These are phyloP conservation scores for Frankliniella intonsa DNA, from an alignment of 2,888 invertebrate species.

Conservation along the genomic window DNA sequence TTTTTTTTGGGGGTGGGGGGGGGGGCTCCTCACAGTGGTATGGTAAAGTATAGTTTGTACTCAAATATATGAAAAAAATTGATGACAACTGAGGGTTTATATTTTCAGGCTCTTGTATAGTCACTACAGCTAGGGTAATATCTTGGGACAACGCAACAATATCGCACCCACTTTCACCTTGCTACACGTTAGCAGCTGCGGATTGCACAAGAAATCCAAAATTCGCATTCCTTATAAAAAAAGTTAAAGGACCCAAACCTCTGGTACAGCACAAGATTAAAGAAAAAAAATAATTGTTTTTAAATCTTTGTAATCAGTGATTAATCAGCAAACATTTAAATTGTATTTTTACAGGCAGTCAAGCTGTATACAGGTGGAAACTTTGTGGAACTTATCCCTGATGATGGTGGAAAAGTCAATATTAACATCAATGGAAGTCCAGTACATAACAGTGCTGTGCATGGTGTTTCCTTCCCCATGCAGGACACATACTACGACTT, in stretches of 20 bases:
- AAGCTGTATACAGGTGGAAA: constrained; percentile 36
- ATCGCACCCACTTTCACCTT: constrained; percentile 35
- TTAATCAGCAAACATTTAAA: background rate
- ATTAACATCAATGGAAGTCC: constrained; percentile 35
- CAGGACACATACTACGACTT: constrained; percentile 29
- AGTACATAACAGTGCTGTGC: constrained; percentile 30
- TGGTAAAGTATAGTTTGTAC: no score
- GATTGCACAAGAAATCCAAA: constrained; percentile 41
- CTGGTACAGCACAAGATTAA: constrained; percentile 36
- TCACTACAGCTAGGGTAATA: constrained; percentile 39
- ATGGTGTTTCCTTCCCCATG: constrained; percentile 32
- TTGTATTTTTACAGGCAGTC: constrained; percentile 36
- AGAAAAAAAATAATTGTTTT: no score
- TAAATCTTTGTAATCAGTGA: background rate
- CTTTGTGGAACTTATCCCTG: constrained; percentile 37
- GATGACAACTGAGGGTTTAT: background rate
- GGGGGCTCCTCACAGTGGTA: no score
- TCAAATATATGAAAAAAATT: no score
- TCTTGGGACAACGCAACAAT: constrained; percentile 41
- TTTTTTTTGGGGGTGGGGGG: no score
- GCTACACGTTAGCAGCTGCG: constrained; percentile 41
- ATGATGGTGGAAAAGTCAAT: constrained; percentile 32
- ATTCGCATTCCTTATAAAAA: constrained; percentile 41
- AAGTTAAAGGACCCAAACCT: constrained; percentile 34
- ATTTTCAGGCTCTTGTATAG: constrained; percentile 40